These are phyloP conservation scores for Hydrochoerus hydrochaeris DNA, from an alignment of 2,113 vertebrate genomes.

Conservation along the genomic window DNA sequence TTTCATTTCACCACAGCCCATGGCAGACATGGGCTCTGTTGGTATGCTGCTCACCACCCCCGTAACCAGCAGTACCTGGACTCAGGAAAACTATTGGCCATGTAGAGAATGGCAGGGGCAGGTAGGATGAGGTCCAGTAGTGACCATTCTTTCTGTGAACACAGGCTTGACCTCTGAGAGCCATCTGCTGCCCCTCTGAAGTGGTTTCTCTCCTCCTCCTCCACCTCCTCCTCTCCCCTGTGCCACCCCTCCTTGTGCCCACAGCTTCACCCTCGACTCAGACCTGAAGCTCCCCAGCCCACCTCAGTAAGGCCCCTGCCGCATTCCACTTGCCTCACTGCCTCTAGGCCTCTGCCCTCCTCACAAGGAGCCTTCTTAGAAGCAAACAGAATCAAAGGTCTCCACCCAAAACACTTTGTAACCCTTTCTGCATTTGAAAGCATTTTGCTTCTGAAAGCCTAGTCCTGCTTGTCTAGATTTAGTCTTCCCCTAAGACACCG, in stretches of 20 bases:
- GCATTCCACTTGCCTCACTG: background rate
- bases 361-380: background rate
- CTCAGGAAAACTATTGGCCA: background rate
- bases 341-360: background rate
- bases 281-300: background rate
- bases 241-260: fast-evolving
- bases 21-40: background rate
- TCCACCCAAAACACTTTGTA: background rate
- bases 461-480: background rate
- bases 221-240: too few relatives aligned
- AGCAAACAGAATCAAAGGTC: background rate
- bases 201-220: background rate
- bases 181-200: background rate
- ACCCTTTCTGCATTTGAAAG: background rate
- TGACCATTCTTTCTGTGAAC: background rate
- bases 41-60: background rate
- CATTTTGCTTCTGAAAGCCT: background rate
- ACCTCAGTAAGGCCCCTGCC: background rate
- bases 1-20: background rate
- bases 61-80: background rate
- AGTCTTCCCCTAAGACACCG: too few relatives aligned
- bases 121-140: fast-evolving
- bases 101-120: background rate
- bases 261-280: background rate
- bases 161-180: background rate